Base-by-base conservation (phyloP, 2,888 invertebrate species). In the Cactoblastis cactorum region DNA sequence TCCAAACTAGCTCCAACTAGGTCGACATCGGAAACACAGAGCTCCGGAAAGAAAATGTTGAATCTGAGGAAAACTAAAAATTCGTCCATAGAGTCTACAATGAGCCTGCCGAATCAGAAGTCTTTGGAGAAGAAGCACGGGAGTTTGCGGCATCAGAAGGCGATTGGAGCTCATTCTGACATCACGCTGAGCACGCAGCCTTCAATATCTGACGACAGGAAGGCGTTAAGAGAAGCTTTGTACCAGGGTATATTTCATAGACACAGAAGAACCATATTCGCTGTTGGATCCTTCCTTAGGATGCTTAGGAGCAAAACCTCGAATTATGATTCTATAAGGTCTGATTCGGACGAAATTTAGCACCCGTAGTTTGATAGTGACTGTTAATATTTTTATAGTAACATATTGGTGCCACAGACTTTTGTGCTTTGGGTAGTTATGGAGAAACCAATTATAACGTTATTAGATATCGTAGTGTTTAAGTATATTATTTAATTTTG, bases 161-260 rank as follows among this genome's bases (percentile, higher is more conserved):
- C 92, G 45, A 81, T 92, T 52, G 90, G 90, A 55, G 91, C 92
- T 37, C 92, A 92, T 59, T 92, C 92, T 41, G 92, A 92, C 62
- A 76, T 90, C 56, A 91, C 92, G 43, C 64, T 90, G 56, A 83
- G 80, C 57, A 83, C 88, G 38, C 90, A 84, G 67, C 80, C 84
- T 45, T 81, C 87, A 18, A 88, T 86, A 55, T 74, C 83, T 4
- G 92, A 92, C 65, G 92, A 93, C 74, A 82, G 94, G 61, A 94
- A 94, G 78, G 93, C 94, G 45, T 74, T 93, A 57, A 87, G 94
- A 58, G 94, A 94, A 74, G 94, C 94, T 55, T 84, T 94, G 63
- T 94, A 94, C 77, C 93, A 94, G 82, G 94, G 94, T 79, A 94
- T 94, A 73, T 94, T 94, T 77, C 94, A 94, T 86, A 92, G 94